Base-by-base conservation (phyloP, 2,888 invertebrate genomes). In the Diaprepes abbreviatus region DNA sequence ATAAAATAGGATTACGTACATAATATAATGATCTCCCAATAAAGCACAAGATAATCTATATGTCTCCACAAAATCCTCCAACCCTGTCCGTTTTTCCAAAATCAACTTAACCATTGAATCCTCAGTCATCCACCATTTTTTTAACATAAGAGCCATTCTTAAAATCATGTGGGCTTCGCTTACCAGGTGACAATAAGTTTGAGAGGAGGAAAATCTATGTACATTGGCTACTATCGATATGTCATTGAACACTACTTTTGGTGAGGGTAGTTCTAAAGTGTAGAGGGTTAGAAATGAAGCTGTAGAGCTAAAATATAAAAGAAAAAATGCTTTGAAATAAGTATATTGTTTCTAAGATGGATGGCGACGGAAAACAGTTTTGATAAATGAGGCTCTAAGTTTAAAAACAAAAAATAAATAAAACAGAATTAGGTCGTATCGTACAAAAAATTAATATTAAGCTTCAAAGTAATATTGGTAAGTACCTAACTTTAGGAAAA, bases 161-260 rank as follows among this genome's bases (percentile, higher is more conserved):
- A 93, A 82, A 75, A 92, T 88, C 74, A 91, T 87, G 79, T 92
- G 91, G 3, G 91, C 91, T 82, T 93, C 93, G 75, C 89, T 88
- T 78, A 93, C 84, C 63, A 94, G 84, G 81, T 92, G 91, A 68
- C 89, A 87, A 79, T 92, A 93, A 1, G 91, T 91, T 36, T 89
- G 87, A 1, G 90, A 88, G 73, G 90, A 90, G 0, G 89, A 87
- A 60, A 86, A 86, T 63, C 89, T 87, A 79, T 91, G 90, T 43
- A 87, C 87, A 68, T 88, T 88, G 0, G 91, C 92, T 35, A 91
- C 88, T 73, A 89, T 88, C 52, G 90, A 87, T 76, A 93, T 89
- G 79, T 93, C 93, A 64, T 88, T 87, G 79, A 91, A 91, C 6
- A 93, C 83, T 69, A 88, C 88, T 63, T 88, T 88, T 7, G 90